A percentile compares a stretch with the other conserved stretches of the same genome.
Conservation (phyloP, 2,888 invertebrate genomes). For the Ischnura elegans region DNA sequence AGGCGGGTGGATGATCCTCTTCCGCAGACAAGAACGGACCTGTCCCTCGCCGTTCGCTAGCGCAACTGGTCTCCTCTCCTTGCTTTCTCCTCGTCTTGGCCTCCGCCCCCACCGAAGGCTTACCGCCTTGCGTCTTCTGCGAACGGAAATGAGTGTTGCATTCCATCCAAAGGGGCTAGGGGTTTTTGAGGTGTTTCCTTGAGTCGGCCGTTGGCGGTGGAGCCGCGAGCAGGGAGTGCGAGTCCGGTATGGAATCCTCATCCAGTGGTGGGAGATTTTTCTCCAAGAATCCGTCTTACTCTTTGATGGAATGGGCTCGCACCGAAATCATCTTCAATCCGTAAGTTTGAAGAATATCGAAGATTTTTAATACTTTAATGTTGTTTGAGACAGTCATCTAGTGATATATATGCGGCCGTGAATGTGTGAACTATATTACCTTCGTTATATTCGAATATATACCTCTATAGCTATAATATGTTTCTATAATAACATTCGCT, state of each 20-base stretch:
- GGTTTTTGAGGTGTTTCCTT: neutral
- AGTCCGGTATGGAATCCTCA: neutral
- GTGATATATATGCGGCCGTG: no score
- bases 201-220: neutral
- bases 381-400: no score
- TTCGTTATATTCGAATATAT: no score
- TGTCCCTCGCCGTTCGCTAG: neutral
- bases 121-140: neutral
- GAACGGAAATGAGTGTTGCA: conserved; percentile 34
- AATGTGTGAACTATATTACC: no score
- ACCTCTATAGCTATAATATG: no score
- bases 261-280: neutral
- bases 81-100: neutral
- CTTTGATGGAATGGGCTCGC: neutral
- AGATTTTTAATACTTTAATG: no score
- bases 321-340: conserved; percentile 5
- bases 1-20: neutral
- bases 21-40: conserved; percentile 18
- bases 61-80: neutral
- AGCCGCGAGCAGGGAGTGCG: neutral
- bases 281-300: neutral
- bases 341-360: conserved; percentile 3
- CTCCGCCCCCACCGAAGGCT: neutral
- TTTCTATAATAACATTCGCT: no score
- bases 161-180: neutral